Evolutionary conservation across 2,797 vertebrate species (phyloP), one percentile per base, ranked within the genome.

Genomic region (Naso thynnoides): DNA sequence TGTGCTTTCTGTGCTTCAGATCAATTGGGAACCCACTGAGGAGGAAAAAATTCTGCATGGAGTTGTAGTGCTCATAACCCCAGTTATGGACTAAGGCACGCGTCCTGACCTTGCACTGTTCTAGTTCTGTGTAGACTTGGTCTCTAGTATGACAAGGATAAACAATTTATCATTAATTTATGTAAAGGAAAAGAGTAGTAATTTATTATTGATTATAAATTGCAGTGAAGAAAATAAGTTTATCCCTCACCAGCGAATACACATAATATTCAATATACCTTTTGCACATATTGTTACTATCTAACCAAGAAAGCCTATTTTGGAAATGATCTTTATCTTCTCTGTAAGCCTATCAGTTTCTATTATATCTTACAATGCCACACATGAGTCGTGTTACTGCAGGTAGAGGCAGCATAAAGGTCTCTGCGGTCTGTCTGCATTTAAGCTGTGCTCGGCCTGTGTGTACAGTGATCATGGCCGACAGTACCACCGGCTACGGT

Each of bases 381-480:
- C 78, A 72, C 73, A 53, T 39, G 73, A 65, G 70, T 66, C n/a
- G 33, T 44, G 70, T 80, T 82, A 66, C 87, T 87, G 70, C 90
- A 89, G 83, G 89, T 93, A 65, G 71, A 60, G 61, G 76, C 62
- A 58, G 72, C 62, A 54, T 81, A 92, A 91, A 91, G 91, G 90
- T 91, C 90, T 89, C 73, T 14, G 62, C 24, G 83, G 88, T 92
- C 88, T 57, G 78, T 78, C 80, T 79, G 77, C 31, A 81, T 92
- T 88, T 87, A 48, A 63, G 70, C 81, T 4, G n/a, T 7, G 21
- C 65, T 64, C 36, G 5, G 42, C 62, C 54, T 54, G 16, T 57
- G 44, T 62, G 64, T 76, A 64, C 77, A 67, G 85, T 91, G 89
- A 92, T 92, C 78, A 84, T 72, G 78, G 79, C 70, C 80, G 93